Conservation (phyloP, 1,140 invertebrate genomes). For the Chironomus striatipennis region DNA sequence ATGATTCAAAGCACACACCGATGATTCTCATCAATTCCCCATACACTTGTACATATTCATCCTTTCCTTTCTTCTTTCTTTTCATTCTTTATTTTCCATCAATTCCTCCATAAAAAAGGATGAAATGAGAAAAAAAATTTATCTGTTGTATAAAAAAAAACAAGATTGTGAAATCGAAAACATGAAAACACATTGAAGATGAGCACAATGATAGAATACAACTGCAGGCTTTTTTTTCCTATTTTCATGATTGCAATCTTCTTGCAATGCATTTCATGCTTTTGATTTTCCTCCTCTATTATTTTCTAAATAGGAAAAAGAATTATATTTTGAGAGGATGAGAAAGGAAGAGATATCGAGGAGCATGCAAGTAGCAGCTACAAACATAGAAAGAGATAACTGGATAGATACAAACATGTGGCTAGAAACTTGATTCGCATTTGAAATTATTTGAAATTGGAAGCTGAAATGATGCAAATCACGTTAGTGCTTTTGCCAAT, state of each 20-base stretch:
- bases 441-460: background rate
- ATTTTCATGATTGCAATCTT: background rate
- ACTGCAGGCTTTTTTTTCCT: conserved; percentile 6
- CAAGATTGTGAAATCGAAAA: conserved; percentile 18
- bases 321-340: too few relatives aligned
- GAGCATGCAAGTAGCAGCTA: too few relatives aligned
- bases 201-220: conserved; percentile 6
- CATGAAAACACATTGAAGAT: conserved; percentile 5
- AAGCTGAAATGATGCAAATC: too few relatives aligned
- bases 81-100: background rate
- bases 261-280: conserved; percentile 3
- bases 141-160: background rate
- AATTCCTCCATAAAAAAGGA: background rate
- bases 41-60: background rate
- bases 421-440: background rate
- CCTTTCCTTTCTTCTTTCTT: background rate
- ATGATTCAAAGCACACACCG: background rate
- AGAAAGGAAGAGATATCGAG: too few relatives aligned
- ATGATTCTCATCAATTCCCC: background rate
- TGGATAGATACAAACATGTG: background rate
- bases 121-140: background rate
- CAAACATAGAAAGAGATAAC: background rate
- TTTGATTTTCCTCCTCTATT: background rate
- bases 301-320: too few relatives aligned
- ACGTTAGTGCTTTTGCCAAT: too few relatives aligned